Base-by-base conservation (phyloP, 35 echinoderm and acorn worm genomes). In the Heliocidaris tuberculata region DNA sequence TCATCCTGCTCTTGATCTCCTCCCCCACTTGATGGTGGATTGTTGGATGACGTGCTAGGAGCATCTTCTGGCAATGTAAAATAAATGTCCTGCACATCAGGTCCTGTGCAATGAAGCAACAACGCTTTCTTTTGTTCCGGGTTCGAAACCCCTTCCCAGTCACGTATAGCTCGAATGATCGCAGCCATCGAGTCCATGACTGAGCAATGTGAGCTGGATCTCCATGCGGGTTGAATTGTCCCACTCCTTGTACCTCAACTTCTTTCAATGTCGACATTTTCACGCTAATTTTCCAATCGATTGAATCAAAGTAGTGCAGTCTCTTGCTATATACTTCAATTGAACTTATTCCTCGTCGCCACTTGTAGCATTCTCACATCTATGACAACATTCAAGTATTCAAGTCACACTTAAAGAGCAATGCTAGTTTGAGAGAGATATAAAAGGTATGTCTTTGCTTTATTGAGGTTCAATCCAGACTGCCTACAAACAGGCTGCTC, bases 31-130 rank as follows among this genome's bases (percentile, higher is more conserved):
- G n/a, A n/a, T n/a, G n/a, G n/a, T n/a, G n/a, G n/a, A n/a, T n/a
- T n/a, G n/a, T n/a, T n/a, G n/a, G n/a, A n/a, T n/a, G n/a, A n/a
- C n/a, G n/a, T n/a, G n/a, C n/a, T 52, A 10, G 50, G 13, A 52
- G 50, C 13, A 12, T 52, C 50, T 52, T 65, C 60, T 4, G 60
- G 15, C 60, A 65, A 65, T 65, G 60, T 17, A 65, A 65, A 65
- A 13, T 65, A 65, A 24, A 65, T 65, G 86, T 96, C 95, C 61
- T 97, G 95, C 30, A 97, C 97, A 31, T 96, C 95, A 9, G 60
- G 19, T 59, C 97, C 97, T 27, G 97, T 95, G 92, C 94, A 65
- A 65, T 65, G 60, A 19, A 65, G 31, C 42, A 97, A 48, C n/a
- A 97, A 85, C 29, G 90, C 94, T 47, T 89, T 95, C 54, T 49